phyloP scores from a whole-genome alignment of 2,888 invertebrate genomes.

The Pachydiplax longipennis region DNA sequence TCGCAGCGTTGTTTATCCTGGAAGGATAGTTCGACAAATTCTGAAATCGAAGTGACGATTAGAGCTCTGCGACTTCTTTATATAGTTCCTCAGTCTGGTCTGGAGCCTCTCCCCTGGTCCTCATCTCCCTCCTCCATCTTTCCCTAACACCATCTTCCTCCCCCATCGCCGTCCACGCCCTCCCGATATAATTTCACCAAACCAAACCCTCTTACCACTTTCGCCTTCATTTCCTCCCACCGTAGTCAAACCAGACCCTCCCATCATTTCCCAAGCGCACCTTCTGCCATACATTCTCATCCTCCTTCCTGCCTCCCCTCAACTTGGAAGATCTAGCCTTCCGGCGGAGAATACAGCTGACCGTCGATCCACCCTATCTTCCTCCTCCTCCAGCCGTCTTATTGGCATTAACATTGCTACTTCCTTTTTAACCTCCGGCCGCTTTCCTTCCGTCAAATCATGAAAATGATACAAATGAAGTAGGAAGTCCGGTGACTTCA shows the following conservation, averaged over 20 bases:
- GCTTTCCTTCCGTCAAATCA: not conserved
- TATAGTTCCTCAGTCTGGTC: not conserved
- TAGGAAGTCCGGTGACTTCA: not conserved
- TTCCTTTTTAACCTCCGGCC: not conserved
- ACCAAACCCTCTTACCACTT: not conserved
- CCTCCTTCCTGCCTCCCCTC: not conserved
- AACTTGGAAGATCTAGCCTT: slow-evolving; percentile 48
- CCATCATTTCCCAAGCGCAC: not conserved
- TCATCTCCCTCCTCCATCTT: not conserved
- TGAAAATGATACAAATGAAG: not conserved
- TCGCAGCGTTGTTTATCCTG: not conserved
- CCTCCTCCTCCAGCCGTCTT: not conserved
- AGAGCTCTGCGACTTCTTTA: not conserved
- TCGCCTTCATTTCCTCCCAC: not conserved
- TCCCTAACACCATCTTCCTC: not conserved
- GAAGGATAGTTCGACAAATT: not conserved
- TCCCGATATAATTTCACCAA: slow-evolving; percentile 60
- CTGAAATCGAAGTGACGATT: not conserved
- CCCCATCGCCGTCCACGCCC: slow-evolving; percentile 52
- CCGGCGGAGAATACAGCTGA: slow-evolving; percentile 54
- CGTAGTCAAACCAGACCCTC: not conserved
- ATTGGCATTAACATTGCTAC: not conserved
- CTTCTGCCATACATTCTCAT: not conserved
- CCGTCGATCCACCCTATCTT: not conserved
- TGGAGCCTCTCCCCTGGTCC: not conserved